Conservation (phyloP, 2,888 invertebrate species). For the Philereme transversata region DNA sequence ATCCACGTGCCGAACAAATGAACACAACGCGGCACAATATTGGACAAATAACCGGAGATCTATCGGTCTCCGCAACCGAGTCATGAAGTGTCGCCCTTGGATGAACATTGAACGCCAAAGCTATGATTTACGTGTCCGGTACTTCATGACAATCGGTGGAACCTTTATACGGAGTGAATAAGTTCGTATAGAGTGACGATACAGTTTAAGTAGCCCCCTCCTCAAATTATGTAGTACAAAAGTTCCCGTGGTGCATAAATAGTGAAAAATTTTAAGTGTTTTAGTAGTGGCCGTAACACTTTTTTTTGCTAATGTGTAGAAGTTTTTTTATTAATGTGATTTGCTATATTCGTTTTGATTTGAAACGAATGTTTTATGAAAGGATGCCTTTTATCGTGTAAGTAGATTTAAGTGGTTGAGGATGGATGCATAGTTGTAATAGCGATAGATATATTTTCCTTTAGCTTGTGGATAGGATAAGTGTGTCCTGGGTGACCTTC, state of each 20-base stretch:
- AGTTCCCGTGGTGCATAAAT: constrained; percentile 62
- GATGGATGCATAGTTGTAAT: constrained; percentile 69
- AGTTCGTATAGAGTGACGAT: constrained; percentile 26
- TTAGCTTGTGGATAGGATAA: constrained; percentile 60
- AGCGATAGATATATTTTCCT: constrained; percentile 62
- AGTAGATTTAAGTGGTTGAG: constrained; percentile 73
- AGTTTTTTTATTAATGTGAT: constrained; percentile 63
- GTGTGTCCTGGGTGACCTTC: constrained; percentile 59
- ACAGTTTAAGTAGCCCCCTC: constrained; percentile 54
- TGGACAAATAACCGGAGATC: constrained; percentile 16
- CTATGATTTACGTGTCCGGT: constrained; percentile 45
- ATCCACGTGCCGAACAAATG: constrained; percentile 81
- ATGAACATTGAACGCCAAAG: constrained; percentile 55
- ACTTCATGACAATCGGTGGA: constrained; percentile 33
- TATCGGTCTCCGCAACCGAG: constrained; percentile 31
- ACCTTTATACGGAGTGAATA: constrained; percentile 27
- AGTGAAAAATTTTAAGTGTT: constrained; percentile 58
- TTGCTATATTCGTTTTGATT: constrained; percentile 67
- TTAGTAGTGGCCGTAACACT: constrained; percentile 57
- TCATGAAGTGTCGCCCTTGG: constrained; percentile 29
- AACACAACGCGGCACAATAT: constrained; percentile 37
- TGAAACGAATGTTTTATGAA: constrained; percentile 70
- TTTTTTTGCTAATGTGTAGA: constrained; percentile 72
- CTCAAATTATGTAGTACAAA: constrained; percentile 65
- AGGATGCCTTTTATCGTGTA: constrained; percentile 80